These are phyloP conservation scores for Pseudoips prasinana DNA, from an alignment of 2,888 invertebrate genomes.

Conservation along the genomic window DNA sequence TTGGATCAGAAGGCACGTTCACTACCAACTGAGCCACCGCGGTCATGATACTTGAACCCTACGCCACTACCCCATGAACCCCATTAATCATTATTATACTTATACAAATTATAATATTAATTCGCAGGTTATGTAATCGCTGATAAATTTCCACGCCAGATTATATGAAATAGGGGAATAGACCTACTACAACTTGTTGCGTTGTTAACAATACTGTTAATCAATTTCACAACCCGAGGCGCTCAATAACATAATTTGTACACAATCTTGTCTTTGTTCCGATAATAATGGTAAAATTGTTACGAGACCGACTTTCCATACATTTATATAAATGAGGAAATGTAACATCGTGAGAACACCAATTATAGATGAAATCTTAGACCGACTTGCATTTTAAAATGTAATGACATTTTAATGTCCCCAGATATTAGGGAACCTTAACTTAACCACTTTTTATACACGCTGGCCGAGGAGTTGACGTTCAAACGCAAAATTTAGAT, in stretches of 20 bases:
- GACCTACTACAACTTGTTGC: conserved; percentile 19
- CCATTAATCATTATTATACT: too few species aligned
- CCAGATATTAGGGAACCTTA: conserved; percentile 8
- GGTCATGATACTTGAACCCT: too few species aligned
- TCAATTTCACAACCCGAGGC: conserved; percentile 8
- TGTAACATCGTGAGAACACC: conserved; percentile 20
- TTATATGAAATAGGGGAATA: too few species aligned
- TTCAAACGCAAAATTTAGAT: too few species aligned
- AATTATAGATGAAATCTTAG: conserved; percentile 17
- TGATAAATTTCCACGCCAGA: too few species aligned
- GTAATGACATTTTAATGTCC: conserved; percentile 32
- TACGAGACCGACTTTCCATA: background rate
- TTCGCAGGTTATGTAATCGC: too few species aligned
- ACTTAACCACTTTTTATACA: conserved; percentile 12
- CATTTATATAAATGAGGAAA: too few species aligned
- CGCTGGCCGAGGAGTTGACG: too few species aligned
- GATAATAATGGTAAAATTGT: conserved; percentile 9
- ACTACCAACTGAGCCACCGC: too few species aligned
- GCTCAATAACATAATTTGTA: conserved; percentile 9
- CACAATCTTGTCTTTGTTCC: conserved; percentile 11
- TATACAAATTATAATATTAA: too few species aligned
- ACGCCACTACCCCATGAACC: too few species aligned
- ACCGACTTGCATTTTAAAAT: conserved; percentile 12
- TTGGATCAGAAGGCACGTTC: too few species aligned
- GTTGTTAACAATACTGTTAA: conserved; percentile 6